These are phyloP conservation scores for Drosophila leonis DNA, from an alignment of 2,888 invertebrate genomes.

Conservation along the genomic window DNA sequence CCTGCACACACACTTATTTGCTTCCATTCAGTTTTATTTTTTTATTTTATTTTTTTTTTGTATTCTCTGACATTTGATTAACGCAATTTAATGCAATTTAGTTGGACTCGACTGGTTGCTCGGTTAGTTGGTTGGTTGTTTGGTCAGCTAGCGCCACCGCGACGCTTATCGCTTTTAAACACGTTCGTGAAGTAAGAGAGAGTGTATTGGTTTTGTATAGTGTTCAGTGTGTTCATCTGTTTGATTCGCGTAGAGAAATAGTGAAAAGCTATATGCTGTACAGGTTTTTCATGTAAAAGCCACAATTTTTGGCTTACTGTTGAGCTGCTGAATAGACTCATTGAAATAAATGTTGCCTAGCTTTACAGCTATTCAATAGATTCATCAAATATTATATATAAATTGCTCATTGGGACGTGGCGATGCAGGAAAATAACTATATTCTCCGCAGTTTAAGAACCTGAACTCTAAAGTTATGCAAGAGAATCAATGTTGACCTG, in stretches of 20 bases:
- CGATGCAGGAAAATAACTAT: no score
- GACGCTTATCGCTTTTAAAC: slow-evolving; percentile 19
- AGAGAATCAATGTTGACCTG: no score
- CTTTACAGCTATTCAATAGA: no score
- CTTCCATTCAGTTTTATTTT: not conserved
- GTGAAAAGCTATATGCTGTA: not conserved
- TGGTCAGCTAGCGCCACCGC: slow-evolving; percentile 13
- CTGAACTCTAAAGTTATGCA: no score
- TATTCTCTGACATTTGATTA: slow-evolving; percentile 65
- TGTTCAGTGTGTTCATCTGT: not conserved
- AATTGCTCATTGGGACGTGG: no score
- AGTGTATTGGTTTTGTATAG: not conserved
- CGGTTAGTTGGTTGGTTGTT: slow-evolving; percentile 14
- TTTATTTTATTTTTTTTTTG: not conserved
- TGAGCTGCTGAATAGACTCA: no score
- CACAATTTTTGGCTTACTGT: no score
- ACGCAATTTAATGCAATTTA: slow-evolving; percentile 69
- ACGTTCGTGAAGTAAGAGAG: not conserved
- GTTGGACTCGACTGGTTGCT: slow-evolving; percentile 20
- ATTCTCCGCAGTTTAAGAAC: no score
- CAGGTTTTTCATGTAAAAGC: no score
- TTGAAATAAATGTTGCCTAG: no score
- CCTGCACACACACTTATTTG: not conserved
- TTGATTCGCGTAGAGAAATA: no score
- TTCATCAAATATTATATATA: no score